Evolutionary conservation across 2,888 invertebrate genomes (phyloP), one percentile per base, ranked within the genome.

Genomic region (Ethmia dodecea): DNA sequence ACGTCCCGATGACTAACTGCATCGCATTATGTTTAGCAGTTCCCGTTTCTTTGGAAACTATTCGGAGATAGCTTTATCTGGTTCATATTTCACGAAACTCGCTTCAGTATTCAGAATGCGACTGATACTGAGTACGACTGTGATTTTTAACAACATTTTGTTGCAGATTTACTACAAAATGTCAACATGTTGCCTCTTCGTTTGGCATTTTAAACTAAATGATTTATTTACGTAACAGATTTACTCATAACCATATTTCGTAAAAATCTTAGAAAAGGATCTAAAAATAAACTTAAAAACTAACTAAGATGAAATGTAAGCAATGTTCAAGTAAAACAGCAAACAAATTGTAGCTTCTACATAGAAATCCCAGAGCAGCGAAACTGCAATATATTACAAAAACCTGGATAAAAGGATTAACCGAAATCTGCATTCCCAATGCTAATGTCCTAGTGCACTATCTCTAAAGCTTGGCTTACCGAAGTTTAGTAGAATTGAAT

Each of bases 41-140:
- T 26, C 46, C 64, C 57, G 64, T 74, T 78, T 75, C 75, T 77
- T 80, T 57, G 52, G 49, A 56, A 78, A 78, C 74, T 76, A 72
- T 76, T 63, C 62, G 54, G 51, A 11, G 16, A 18, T 27, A 56
- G 55, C 46, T 64, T 70, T 69, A 76, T 79, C 72, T 66, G 41
- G 50, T 47, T 53, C 66, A 75, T 78, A 73, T 75, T 69, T 77
- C 67, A 73, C 53, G 47, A 48, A 59, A 49, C 51, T 50, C 45
- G 31, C 50, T 58, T 56, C 45, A 41, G 53, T 55, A 59, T 62
- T 60, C 62, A 13, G 43, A 42, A 40, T 38, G 47, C 42, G 47
- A 28, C 41, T 31, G 32, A 29, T 33, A 35, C 35, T n/a, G n/a
- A 30, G 40, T 43, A 39, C 40, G 42, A 36, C 44, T 42, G 47